These are phyloP conservation scores for Phoebastria nigripes DNA, from an alignment of 2,797 vertebrate species.

Conservation along the genomic window DNA sequence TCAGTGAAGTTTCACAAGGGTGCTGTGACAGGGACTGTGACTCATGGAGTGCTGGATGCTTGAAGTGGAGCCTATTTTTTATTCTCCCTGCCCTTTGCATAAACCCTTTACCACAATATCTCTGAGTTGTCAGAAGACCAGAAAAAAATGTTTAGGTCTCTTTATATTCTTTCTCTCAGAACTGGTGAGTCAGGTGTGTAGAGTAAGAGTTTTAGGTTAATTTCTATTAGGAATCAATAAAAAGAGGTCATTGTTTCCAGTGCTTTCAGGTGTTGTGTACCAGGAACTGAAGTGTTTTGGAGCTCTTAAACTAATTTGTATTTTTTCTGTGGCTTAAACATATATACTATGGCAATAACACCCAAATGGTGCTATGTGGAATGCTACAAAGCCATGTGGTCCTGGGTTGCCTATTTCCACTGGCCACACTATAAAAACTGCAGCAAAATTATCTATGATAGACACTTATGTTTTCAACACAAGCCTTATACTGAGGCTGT, in stretches of 20 bases:
- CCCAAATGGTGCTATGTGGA: background rate
- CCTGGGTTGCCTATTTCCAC: background rate
- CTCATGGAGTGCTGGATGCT: background rate
- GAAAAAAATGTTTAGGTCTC: background rate
- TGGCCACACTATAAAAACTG: background rate
- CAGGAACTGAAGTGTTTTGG: background rate
- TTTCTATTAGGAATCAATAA: background rate
- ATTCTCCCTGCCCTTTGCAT: background rate
- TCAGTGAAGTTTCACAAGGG: background rate
- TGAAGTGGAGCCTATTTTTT: background rate
- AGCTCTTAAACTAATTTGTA: background rate
- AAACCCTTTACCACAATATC: background rate
- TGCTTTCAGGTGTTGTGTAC: background rate
- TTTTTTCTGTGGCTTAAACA: background rate
- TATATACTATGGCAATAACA: background rate
- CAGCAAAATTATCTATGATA: fast-evolving
- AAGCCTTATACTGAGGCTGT: background rate
- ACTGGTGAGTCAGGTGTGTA: background rate
- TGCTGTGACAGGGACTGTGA: background rate
- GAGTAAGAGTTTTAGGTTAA: background rate
- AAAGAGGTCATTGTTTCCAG: background rate
- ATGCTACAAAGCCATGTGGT: background rate
- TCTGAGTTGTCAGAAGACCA: background rate
- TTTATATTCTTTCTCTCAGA: background rate
- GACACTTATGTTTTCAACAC: fast-evolving